Conservation (phyloP, 2,888 invertebrate species). For the Yponomeuta malinellus region DNA sequence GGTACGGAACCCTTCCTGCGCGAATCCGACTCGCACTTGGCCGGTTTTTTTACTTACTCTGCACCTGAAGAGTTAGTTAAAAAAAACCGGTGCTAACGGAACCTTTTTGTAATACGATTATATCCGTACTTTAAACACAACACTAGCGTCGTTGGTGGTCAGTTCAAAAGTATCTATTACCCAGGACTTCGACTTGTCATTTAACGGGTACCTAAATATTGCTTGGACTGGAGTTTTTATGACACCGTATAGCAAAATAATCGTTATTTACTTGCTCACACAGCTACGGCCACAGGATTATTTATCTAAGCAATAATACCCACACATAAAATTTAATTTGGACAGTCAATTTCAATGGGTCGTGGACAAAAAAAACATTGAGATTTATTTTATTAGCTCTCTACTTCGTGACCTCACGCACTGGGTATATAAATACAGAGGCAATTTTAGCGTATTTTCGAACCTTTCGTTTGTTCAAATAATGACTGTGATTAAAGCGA, state of each 20-base stretch:
- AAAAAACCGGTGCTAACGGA: too few species aligned
- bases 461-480: neutral
- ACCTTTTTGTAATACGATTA: too few species aligned
- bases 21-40: too few species aligned
- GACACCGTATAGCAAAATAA: neutral
- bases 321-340: slow-evolving; percentile 3
- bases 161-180: too few species aligned
- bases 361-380: neutral
- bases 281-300: neutral
- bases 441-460: neutral
- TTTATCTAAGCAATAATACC: slow-evolving; percentile 3
- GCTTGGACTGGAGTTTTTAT: neutral
- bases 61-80: too few species aligned
- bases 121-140: too few species aligned
- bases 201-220: too few species aligned
- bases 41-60: too few species aligned
- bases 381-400: neutral
- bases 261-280: neutral
- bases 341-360: neutral
- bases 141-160: too few species aligned
- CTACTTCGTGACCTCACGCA: neutral
- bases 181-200: too few species aligned
- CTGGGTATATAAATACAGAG: neutral
- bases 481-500: too few species aligned
- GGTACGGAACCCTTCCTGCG: too few species aligned